Evolutionary conservation across 2,888 invertebrate genomes (phyloP).

Genomic region (Didymodactylos carnosus): DNA sequence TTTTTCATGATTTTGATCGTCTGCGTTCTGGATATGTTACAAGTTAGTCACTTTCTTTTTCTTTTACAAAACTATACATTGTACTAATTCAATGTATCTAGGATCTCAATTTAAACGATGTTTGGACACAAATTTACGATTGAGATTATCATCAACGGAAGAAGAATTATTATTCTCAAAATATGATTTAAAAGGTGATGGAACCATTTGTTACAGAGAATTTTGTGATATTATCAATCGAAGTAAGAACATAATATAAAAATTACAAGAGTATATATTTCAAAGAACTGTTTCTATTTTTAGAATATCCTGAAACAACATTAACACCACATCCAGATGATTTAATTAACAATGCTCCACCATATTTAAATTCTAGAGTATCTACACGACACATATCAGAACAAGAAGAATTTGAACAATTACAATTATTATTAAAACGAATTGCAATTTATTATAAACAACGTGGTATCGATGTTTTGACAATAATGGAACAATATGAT

Average conservation of each 20-base stretch:
- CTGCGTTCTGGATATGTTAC: constrained; percentile 32
- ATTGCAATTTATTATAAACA: neutral
- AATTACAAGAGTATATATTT: neutral
- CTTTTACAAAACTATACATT: neutral
- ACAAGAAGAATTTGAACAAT: neutral
- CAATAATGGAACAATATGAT: constrained; percentile 32
- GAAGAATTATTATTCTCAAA: constrained; percentile 22
- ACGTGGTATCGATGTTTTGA: constrained; percentile 18
- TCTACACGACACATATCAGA: neutral
- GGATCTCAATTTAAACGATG: constrained; percentile 31
- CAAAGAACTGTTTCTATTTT: neutral
- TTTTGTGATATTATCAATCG: constrained; percentile 29
- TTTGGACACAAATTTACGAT: constrained; percentile 28
- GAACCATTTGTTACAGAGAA: constrained; percentile 26
- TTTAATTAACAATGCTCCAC: neutral
- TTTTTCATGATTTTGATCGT: constrained; percentile 33
- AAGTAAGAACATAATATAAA: neutral
- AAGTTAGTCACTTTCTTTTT: constrained; percentile 18
- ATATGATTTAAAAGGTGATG: constrained; percentile 24
- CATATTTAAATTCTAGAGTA: neutral
- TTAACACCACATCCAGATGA: neutral
- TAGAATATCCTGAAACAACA: neutral
- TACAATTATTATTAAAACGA: neutral
- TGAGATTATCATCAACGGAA: constrained; percentile 25
- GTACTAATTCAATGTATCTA: constrained; percentile 17